phyloP scores from a whole-genome alignment of 2,113 vertebrate species.

The Pteronura brasiliensis region DNA sequence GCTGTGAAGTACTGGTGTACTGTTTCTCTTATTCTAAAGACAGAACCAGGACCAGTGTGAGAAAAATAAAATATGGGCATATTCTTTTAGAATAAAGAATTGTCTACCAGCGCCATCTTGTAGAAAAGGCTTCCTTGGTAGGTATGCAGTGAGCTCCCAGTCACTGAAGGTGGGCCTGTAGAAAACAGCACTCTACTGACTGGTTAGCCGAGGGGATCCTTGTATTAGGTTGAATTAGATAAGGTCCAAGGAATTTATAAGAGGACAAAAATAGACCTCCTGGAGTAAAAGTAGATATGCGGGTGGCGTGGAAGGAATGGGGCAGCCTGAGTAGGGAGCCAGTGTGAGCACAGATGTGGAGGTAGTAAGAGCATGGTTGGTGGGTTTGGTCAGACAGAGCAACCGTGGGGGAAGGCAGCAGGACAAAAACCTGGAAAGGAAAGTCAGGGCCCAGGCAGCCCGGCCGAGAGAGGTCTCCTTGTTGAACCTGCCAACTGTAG shows the following conservation, averaged over 20 bases:
- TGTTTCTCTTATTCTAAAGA: conserved; percentile 21
- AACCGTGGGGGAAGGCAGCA: background rate
- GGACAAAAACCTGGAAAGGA: background rate
- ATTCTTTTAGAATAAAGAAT: conserved; percentile 50
- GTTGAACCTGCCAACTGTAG: background rate
- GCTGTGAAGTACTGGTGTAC: background rate
- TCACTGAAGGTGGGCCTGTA: background rate
- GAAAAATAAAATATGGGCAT: background rate
- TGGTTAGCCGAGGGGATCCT: background rate
- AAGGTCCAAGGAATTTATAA: background rate
- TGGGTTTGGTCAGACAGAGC: background rate
- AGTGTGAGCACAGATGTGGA: background rate
- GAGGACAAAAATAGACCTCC: conserved; percentile 10
- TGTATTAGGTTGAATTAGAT: background rate
- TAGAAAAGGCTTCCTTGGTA: background rate
- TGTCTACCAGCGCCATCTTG: background rate
- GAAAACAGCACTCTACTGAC: background rate
- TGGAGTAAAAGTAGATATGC: conserved; percentile 8
- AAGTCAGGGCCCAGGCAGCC: background rate
- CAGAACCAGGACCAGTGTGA: background rate
- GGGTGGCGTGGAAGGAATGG: background rate
- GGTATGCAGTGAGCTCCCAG: background rate
- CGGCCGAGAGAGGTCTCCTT: background rate
- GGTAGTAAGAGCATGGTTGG: background rate
- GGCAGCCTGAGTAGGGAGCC: background rate